Evolutionary conservation across 1,140 invertebrate species (phyloP).

Genomic region (Fopius arisanus): DNA sequence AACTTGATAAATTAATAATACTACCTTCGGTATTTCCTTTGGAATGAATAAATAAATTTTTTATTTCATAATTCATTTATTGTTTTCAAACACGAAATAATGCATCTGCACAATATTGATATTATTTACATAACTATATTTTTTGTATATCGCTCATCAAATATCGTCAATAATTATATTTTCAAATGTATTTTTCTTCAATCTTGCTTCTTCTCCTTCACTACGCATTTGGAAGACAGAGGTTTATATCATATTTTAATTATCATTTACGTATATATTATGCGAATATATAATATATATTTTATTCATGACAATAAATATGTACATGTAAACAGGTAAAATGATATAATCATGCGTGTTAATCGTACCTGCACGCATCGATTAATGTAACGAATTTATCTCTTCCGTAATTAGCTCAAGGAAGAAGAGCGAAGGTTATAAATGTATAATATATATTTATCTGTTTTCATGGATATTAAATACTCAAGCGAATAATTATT

Average conservation of each 20-base stretch:
- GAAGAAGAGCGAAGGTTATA: neutral
- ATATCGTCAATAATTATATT: constrained; percentile 22
- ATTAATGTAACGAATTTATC: neutral
- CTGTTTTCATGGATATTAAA: neutral
- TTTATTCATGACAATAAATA: constrained; percentile 22
- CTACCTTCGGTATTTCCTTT: too few species aligned
- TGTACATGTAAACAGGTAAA: constrained; percentile 23
- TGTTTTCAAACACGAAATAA: neutral
- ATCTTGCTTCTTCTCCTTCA: constrained; percentile 35
- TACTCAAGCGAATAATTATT: neutral
- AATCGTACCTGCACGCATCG: constrained; percentile 24
- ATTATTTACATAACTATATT: constrained; percentile 25
- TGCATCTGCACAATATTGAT: neutral
- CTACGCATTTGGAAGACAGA: constrained; percentile 63
- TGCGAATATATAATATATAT: neutral
- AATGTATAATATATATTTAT: neutral
- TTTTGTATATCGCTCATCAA: neutral
- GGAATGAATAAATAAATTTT: too few species aligned
- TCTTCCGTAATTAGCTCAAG: neutral
- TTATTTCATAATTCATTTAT: neutral
- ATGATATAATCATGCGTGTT: constrained; percentile 20
- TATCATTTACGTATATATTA: constrained; percentile 30
- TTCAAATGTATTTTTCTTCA: constrained; percentile 20
- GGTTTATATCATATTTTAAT: constrained; percentile 47
- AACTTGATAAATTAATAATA: too few species aligned